A percentile compares a stretch with the other conserved stretches of the same genome.
Evolutionary conservation across 2,888 invertebrate genomes (phyloP).

Genomic region (Stratiomys singularior): DNA sequence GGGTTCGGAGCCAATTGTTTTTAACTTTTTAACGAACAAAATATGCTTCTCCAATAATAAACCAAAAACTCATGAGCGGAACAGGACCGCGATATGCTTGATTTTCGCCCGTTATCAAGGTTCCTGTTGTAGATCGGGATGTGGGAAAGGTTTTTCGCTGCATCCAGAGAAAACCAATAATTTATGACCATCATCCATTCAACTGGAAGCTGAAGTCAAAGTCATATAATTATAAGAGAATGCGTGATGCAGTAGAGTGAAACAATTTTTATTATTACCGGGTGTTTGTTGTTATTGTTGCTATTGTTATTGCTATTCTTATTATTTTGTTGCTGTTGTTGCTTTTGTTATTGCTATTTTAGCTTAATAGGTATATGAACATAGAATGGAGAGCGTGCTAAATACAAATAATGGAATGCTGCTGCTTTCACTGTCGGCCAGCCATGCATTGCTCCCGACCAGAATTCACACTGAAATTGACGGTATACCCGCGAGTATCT

Average conservation of each 20-base stretch:
- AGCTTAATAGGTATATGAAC: slow-evolving; percentile 21
- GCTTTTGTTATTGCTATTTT: slow-evolving; percentile 20
- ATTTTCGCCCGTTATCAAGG: background rate
- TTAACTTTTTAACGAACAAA: slow-evolving; percentile 41
- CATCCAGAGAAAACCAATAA: slow-evolving; percentile 41
- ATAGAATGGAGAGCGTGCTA: background rate
- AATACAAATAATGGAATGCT: slow-evolving; percentile 4
- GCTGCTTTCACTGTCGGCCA: slow-evolving; percentile 26
- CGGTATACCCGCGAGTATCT: slow-evolving; percentile 1
- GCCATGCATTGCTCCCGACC: background rate
- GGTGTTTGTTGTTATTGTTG: background rate
- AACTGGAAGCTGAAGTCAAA: slow-evolving; percentile 40
- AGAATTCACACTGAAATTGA: background rate
- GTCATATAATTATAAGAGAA: slow-evolving; percentile 37
- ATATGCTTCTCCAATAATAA: slow-evolving; percentile 35
- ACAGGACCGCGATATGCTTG: background rate
- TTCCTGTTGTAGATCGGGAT: background rate
- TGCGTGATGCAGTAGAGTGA: slow-evolving; percentile 34
- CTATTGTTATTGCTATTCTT: slow-evolving; percentile 12
- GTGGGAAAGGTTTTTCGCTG: background rate
- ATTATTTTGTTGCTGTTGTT: background rate
- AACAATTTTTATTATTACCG: slow-evolving; percentile 36
- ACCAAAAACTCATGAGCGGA: background rate
- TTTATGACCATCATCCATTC: slow-evolving; percentile 42
- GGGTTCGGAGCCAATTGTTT: slow-evolving; percentile 12